phyloP scores from a whole-genome alignment of 2,888 invertebrate species.

The Sabatieria punctata region DNA sequence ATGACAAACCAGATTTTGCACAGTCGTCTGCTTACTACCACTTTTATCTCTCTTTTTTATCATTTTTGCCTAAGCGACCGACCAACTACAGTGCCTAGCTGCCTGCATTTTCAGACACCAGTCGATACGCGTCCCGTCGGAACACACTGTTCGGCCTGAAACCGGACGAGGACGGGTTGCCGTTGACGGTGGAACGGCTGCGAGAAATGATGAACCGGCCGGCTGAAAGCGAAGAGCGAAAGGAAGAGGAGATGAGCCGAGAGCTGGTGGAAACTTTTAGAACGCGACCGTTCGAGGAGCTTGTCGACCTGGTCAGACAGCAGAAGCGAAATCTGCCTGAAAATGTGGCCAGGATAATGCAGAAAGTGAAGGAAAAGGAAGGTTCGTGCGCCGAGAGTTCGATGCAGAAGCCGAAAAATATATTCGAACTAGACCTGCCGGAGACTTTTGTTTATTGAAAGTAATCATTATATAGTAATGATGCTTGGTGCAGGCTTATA shows the following conservation, averaged over 20 bases:
- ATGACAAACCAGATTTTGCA: no score
- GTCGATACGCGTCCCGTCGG: neutral
- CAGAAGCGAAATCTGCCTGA: neutral
- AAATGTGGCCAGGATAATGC: neutral
- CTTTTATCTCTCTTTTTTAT: no score
- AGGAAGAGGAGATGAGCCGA: conserved; percentile 56
- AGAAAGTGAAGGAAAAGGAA: neutral
- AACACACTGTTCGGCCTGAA: neutral
- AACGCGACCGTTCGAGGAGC: conserved; percentile 45
- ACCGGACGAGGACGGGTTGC: neutral
- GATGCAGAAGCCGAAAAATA: neutral
- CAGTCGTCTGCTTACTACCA: no score
- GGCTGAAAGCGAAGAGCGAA: conserved; percentile 39
- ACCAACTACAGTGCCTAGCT: no score
- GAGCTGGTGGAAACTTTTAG: conserved; percentile 67
- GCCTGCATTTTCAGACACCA: neutral
- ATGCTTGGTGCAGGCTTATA: no score
- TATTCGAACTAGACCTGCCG: neutral
- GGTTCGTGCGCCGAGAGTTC: neutral
- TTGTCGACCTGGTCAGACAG: no score
- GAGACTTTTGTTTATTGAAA: neutral
- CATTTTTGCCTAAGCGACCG: no score
- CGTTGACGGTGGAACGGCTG: neutral
- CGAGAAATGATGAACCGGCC: neutral
- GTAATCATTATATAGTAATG: no score